Conservation (phyloP, 2,113 vertebrate genomes). For the Thunnus thynnus region DNA sequence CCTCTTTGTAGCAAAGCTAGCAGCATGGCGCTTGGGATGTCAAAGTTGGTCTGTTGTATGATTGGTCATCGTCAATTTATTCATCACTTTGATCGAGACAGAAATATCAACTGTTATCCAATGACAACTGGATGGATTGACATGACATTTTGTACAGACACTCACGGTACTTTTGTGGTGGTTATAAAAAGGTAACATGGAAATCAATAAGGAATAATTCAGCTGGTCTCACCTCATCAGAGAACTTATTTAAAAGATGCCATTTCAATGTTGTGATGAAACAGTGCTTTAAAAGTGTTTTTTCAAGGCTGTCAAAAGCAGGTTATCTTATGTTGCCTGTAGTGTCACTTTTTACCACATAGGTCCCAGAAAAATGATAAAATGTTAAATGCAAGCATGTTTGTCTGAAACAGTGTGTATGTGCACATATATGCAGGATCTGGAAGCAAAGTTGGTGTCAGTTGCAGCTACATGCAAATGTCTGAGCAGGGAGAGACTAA, state of each 20-base stretch:
- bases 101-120: too few relatives aligned
- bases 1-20: not conserved
- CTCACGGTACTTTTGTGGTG: not conserved
- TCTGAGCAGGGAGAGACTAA: slow-evolving; percentile 64
- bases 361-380: not conserved
- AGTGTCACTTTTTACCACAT: not conserved
- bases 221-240: not conserved
- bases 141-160: too few relatives aligned
- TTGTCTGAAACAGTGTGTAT: not conserved
- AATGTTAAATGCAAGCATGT: too few relatives aligned
- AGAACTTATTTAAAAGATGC: not conserved
- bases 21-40: too few relatives aligned
- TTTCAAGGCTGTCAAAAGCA: not conserved
- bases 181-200: not conserved
- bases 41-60: too few relatives aligned
- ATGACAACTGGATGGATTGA: too few relatives aligned
- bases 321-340: not conserved
- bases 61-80: too few relatives aligned
- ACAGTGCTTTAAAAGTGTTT: not conserved
- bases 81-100: too few relatives aligned
- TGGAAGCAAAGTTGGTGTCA: not conserved
- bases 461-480: slow-evolving; percentile 20
- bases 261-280: not conserved
- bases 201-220: slow-evolving; percentile 5
- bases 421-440: not conserved